A percentile compares a stretch with the other conserved stretches of the same genome.
Evolutionary conservation across 1,140 invertebrate genomes (phyloP).

Genomic region (Listronotus oregonensis): DNA sequence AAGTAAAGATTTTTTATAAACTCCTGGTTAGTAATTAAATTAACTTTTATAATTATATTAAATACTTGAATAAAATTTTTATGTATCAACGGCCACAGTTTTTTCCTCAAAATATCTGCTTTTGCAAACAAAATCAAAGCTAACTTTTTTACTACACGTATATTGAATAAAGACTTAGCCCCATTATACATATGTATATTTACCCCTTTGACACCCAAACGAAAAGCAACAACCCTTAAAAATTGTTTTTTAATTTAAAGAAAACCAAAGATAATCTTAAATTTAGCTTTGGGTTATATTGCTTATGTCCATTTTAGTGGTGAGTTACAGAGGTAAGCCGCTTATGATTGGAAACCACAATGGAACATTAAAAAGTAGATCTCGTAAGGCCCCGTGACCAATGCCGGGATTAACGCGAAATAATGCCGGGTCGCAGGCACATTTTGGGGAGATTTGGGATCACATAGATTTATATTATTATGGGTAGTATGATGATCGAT

Average conservation of each 20-base stretch:
- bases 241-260: slow-evolving; percentile 18
- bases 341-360: slow-evolving; percentile 51
- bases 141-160: too few species aligned
- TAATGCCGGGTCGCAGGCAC: slow-evolving; percentile 19
- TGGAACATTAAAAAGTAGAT: slow-evolving; percentile 56
- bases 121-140: too few species aligned
- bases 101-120: too few species aligned
- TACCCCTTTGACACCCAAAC: too few species aligned
- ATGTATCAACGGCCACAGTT: too few species aligned
- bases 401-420: slow-evolving; percentile 51
- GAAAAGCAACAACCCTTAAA: too few species aligned
- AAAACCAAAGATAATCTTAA: slow-evolving; percentile 22
- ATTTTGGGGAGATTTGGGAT: slow-evolving; percentile 22
- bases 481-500: background rate
- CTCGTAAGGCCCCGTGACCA: slow-evolving; percentile 51
- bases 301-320: slow-evolving; percentile 27
- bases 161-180: too few species aligned
- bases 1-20: too few species aligned
- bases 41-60: too few species aligned
- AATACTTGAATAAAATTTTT: too few species aligned
- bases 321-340: slow-evolving; percentile 42
- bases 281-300: slow-evolving; percentile 20
- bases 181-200: too few species aligned
- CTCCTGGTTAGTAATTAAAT: too few species aligned
- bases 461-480: slow-evolving; percentile 24